phyloP scores from a whole-genome alignment of 2,113 vertebrate species.

The Talpa occidentalis region DNA sequence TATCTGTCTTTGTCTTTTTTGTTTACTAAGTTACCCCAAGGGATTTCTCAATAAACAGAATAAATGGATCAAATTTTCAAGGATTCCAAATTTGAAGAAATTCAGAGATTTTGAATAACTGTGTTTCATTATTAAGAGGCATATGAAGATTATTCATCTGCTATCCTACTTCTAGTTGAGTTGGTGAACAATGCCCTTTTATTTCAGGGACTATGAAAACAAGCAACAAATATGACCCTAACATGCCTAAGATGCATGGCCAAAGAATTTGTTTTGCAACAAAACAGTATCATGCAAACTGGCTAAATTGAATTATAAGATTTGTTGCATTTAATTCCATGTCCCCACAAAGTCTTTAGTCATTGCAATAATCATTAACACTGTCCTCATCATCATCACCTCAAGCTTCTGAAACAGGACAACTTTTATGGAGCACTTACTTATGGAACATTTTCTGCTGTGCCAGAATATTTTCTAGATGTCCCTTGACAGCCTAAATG shows the following conservation, averaged over 20 bases:
- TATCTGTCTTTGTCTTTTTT: neutral
- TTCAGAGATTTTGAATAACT: constrained; percentile 38
- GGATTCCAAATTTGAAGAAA: constrained; percentile 34
- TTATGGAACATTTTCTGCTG: neutral
- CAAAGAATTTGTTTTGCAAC: neutral
- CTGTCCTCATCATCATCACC: neutral
- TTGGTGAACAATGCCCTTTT: neutral
- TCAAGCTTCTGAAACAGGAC: neutral
- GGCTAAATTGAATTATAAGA: neutral
- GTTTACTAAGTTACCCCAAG: neutral
- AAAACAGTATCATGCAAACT: neutral
- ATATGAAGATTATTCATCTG: constrained; percentile 36
- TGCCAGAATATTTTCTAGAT: neutral
- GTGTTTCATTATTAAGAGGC: neutral
- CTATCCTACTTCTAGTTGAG: neutral
- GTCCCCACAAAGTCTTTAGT: neutral
- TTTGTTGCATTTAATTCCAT: constrained; percentile 33
- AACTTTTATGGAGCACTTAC: neutral
- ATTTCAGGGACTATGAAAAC: constrained; percentile 24
- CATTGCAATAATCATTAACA: neutral
- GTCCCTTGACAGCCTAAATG: neutral
- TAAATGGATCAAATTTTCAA: neutral
- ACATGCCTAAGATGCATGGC: neutral
- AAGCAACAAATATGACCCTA: neutral
- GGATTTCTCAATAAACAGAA: neutral